These are phyloP conservation scores for Tachuris rubrigastra DNA, from an alignment of 2,113 vertebrate genomes.

Conservation along the genomic window DNA sequence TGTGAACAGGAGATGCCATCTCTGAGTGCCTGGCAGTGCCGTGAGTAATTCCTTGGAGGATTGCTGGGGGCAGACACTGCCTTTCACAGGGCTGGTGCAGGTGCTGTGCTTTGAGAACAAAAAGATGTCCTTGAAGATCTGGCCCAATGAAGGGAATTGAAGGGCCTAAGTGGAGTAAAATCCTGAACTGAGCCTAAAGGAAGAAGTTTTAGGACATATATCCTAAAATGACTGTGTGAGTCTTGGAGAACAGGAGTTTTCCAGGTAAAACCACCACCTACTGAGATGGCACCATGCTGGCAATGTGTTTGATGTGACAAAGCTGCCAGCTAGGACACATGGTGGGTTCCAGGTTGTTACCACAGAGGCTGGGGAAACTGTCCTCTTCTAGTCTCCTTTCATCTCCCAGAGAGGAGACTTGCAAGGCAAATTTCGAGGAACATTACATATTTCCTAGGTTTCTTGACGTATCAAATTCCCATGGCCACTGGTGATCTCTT, in stretches of 20 bases:
- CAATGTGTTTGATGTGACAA: neutral
- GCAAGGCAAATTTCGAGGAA: neutral
- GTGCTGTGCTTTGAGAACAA: neutral
- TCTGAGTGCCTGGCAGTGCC: neutral
- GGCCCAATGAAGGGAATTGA: neutral
- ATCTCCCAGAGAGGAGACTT: neutral
- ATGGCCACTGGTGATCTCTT: neutral
- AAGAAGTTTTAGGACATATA: neutral
- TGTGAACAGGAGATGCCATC: neutral
- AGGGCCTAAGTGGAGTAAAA: neutral
- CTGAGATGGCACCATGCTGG: neutral
- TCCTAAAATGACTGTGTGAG: neutral
- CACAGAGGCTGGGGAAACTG: neutral
- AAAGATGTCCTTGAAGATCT: neutral
- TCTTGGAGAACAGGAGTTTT: neutral
- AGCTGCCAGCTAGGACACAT: neutral
- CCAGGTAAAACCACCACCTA: neutral
- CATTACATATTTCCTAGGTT: neutral
- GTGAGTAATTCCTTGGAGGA: neutral
- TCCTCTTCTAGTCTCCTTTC: neutral
- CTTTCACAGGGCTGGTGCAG: neutral
- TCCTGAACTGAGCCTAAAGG: neutral
- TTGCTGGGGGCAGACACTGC: neutral
- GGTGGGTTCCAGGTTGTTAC: neutral
- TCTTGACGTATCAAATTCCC: neutral